These are phyloP conservation scores for Artemisiospiza belli DNA, from an alignment of 2,113 vertebrate genomes.

Conservation along the genomic window DNA sequence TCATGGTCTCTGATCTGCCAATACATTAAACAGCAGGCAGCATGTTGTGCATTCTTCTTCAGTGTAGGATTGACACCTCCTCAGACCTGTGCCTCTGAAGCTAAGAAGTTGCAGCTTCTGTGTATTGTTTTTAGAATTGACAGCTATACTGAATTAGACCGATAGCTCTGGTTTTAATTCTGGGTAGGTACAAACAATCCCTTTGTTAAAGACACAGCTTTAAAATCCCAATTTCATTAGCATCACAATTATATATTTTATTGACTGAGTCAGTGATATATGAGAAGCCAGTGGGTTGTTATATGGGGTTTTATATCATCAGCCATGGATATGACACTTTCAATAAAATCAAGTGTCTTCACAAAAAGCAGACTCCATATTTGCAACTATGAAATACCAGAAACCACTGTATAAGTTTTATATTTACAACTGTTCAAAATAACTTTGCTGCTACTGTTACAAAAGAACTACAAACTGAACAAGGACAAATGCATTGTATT, in stretches of 20 bases:
- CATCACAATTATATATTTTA: constrained; percentile 16
- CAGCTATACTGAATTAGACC: constrained; percentile 44
- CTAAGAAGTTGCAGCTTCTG: constrained; percentile 52
- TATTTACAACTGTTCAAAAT: background rate
- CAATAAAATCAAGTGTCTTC: constrained; percentile 32
- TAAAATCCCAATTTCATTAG: constrained; percentile 53
- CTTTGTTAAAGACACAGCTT: constrained; percentile 56
- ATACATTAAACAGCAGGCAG: constrained; percentile 32
- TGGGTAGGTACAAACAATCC: constrained; percentile 41
- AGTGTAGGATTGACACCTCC: constrained; percentile 51
- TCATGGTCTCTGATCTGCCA: constrained; percentile 11
- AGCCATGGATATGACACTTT: background rate
- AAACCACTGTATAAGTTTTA: background rate
- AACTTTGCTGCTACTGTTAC: background rate
- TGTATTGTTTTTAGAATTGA: constrained; percentile 51
- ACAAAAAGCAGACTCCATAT: background rate
- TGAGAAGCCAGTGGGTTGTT: constrained; percentile 8
- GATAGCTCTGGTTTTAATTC: constrained; percentile 65
- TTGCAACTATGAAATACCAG: background rate
- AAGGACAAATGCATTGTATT: background rate
- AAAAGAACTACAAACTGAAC: background rate
- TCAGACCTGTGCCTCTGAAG: background rate
- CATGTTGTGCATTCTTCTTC: constrained; percentile 40
- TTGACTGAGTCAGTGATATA: constrained; percentile 15
- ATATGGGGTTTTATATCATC: background rate